Percentiles rank a stretch among this genome's conserved stretches.
Conservation (phyloP, 2,888 invertebrate genomes). For the Trissoscelio sp. region DNA sequence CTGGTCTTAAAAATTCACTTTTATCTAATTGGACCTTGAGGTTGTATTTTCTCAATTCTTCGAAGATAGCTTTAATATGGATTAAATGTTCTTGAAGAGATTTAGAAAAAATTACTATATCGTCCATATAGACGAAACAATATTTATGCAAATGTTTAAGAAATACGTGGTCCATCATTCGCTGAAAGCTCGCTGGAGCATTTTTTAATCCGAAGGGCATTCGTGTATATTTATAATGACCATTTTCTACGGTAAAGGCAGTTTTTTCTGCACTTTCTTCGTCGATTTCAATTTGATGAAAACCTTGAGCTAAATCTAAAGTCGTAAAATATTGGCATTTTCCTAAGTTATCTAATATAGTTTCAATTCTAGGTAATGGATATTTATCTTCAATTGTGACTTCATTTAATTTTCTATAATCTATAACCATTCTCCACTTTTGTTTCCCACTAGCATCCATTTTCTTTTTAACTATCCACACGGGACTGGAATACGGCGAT, state of each 20-base stretch:
- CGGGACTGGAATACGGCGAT: slow-evolving; percentile 23
- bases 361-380: slow-evolving; percentile 8
- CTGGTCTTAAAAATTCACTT: neutral
- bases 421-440: slow-evolving; percentile 33
- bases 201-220: slow-evolving; percentile 31
- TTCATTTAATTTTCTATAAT: slow-evolving; percentile 28
- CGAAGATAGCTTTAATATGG: neutral
- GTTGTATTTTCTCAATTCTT: neutral
- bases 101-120: neutral
- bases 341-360: slow-evolving; percentile 14
- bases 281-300: slow-evolving; percentile 14
- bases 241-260: slow-evolving; percentile 10
- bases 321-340: slow-evolving; percentile 15
- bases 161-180: slow-evolving; percentile 35
- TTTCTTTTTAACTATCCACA: slow-evolving; percentile 23
- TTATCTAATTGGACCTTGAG: neutral
- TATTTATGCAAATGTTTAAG: slow-evolving; percentile 3
- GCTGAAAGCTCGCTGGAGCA: neutral
- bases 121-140: slow-evolving; percentile 12
- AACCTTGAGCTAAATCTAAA: slow-evolving; percentile 17
- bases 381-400: slow-evolving; percentile 24
- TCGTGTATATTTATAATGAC: slow-evolving; percentile 21
- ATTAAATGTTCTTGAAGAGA: slow-evolving; percentile 3
- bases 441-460: slow-evolving; percentile 19
- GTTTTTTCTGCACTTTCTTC: slow-evolving; percentile 16